Conservation (phyloP, 2,888 invertebrate species). For the Leucozona laternaria region DNA sequence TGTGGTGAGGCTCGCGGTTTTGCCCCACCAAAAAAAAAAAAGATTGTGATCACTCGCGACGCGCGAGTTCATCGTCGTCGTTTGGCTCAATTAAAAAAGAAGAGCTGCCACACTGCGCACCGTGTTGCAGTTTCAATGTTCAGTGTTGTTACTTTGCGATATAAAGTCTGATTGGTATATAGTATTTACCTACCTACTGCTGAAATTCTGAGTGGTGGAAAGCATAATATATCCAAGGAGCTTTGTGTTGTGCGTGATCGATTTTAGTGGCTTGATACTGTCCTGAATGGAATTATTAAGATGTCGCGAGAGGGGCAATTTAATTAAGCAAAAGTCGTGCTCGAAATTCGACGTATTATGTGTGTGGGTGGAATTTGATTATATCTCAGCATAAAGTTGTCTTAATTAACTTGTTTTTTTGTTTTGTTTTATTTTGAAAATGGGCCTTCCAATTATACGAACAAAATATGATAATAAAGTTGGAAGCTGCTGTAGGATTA, state of each 20-base stretch:
- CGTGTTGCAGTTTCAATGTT: not conserved
- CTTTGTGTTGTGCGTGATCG: slow-evolving; percentile 67
- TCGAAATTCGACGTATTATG: slow-evolving; percentile 56
- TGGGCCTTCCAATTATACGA: no score
- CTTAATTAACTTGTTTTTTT: slow-evolving; percentile 55
- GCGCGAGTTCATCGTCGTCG: slow-evolving; percentile 62
- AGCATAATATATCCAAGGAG: not conserved
- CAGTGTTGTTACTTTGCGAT: not conserved
- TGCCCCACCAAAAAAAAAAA: slow-evolving; percentile 3
- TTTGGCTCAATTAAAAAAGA: slow-evolving; percentile 74
- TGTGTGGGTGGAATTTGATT: slow-evolving; percentile 64
- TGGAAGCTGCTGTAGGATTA: no score
- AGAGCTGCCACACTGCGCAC: slow-evolving; percentile 20
- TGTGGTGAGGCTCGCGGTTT: slow-evolving; percentile 18
- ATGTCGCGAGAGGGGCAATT: slow-evolving; percentile 71
- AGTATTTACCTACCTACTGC: slow-evolving; percentile 11
- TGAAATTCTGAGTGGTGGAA: slow-evolving; percentile 7
- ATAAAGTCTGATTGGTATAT: slow-evolving; percentile 27
- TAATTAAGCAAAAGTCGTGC: slow-evolving; percentile 74
- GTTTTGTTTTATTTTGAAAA: no score
- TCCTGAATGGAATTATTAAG: slow-evolving; percentile 62
- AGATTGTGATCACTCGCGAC: slow-evolving; percentile 63
- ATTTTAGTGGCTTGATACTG: slow-evolving; percentile 68
- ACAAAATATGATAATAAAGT: no score
- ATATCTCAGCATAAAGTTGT: slow-evolving; percentile 56